phyloP scores from a whole-genome alignment of 2,113 vertebrate species.

The Pelmatolapia mariae region DNA sequence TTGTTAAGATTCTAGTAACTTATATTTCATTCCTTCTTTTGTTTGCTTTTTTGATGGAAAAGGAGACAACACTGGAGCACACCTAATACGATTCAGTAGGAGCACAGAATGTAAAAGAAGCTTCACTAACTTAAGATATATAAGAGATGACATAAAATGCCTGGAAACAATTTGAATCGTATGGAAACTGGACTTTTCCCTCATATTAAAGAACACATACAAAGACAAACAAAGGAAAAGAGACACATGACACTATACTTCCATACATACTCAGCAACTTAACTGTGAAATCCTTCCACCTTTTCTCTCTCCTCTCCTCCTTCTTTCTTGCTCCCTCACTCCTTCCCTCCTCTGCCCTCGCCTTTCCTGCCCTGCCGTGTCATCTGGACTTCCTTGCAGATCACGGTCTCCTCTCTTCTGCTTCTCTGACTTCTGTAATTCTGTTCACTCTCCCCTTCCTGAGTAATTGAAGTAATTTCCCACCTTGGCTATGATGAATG shows the following conservation, averaged over 20 bases:
- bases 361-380: background rate
- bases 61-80: background rate
- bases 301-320: background rate
- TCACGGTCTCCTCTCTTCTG: conserved; percentile 40
- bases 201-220: background rate
- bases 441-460: conserved; percentile 79
- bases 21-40: background rate
- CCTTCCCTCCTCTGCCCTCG: background rate
- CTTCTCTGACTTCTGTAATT: conserved; percentile 73
- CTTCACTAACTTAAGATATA: background rate
- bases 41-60: background rate
- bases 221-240: background rate
- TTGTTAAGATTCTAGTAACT: background rate
- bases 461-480: conserved; percentile 98
- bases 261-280: background rate
- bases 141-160: background rate
- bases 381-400: conserved; percentile 33
- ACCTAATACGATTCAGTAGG: background rate
- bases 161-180: background rate
- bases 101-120: background rate
- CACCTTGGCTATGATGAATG: conserved; percentile 99
- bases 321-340: background rate
- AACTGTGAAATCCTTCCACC: background rate
- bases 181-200: background rate
- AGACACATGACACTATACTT: background rate